These are phyloP conservation scores for Danaus plexippus DNA, from an alignment of 1,140 invertebrate species.

Conservation along the genomic window DNA sequence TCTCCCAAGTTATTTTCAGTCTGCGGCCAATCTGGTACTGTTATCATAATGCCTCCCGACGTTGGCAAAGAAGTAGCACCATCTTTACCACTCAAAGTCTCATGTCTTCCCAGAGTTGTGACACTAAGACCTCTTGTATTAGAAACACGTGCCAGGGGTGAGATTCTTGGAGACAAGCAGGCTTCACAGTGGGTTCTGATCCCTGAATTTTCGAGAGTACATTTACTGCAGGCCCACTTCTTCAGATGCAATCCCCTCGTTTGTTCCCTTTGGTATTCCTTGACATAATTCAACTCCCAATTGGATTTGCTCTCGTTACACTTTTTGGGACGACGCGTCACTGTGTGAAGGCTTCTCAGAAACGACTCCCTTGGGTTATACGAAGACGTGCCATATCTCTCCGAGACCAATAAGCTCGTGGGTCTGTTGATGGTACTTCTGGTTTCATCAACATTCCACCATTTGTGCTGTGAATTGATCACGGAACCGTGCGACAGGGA, in stretches of 20 bases:
- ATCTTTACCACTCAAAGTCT: conserved; percentile 49
- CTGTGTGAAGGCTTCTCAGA: conserved; percentile 60
- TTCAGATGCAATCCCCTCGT: conserved; percentile 57
- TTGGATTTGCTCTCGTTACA: conserved; percentile 61
- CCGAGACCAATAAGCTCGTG: conserved; percentile 60
- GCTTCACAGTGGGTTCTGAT: conserved; percentile 78
- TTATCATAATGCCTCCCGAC: conserved; percentile 63
- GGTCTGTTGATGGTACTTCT: conserved; percentile 54
- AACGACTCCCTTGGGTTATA: conserved; percentile 54
- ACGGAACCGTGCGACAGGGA: conserved; percentile 67
- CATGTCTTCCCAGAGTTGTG: conserved; percentile 61
- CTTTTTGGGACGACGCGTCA: conserved; percentile 55
- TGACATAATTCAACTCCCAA: conserved; percentile 66
- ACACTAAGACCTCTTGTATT: conserved; percentile 62
- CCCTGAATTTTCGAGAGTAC: conserved; percentile 81
- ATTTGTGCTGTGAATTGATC: conserved; percentile 56
- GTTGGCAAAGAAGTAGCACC: conserved; percentile 58
- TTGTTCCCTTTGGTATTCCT: conserved; percentile 62
- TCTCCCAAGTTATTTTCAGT: conserved; percentile 63
- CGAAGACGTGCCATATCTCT: conserved; percentile 47
- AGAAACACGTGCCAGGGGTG: conserved; percentile 46
- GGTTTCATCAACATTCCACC: conserved; percentile 59
- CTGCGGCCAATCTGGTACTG: conserved; percentile 61
- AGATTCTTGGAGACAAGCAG: conserved; percentile 70
- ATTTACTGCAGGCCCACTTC: conserved; percentile 82